A percentile compares a stretch with the other conserved stretches of the same genome.
phyloP scores from a whole-genome alignment of 2,888 invertebrate genomes.

The Strigamia transsilvanica region DNA sequence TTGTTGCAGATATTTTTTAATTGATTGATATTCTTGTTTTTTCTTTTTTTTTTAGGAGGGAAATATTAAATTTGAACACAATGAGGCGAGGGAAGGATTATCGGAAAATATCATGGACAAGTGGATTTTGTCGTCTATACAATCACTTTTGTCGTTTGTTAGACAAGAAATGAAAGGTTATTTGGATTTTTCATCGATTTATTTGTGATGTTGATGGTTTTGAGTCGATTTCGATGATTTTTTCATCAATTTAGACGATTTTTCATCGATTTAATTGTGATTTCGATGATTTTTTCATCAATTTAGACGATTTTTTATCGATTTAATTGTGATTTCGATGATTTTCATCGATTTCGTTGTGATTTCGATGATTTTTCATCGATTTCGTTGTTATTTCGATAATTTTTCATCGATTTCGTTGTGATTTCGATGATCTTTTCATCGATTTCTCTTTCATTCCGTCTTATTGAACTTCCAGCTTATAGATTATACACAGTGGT shows the following conservation, averaged over 20 bases:
- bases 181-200: background rate
- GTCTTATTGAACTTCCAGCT: too few species aligned
- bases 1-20: background rate
- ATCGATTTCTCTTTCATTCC: too few species aligned
- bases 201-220: too few species aligned
- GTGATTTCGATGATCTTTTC: too few species aligned
- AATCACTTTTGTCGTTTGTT: conserved; percentile 87
- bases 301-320: too few species aligned
- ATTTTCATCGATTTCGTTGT: too few species aligned
- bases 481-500: conserved; percentile 96
- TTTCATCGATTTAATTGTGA: too few species aligned
- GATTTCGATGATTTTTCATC: conserved; percentile 28
- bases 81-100: conserved; percentile 60
- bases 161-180: conserved; percentile 83
- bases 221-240: background rate
- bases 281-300: too few species aligned
- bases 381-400: conserved; percentile 53
- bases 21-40: conserved; percentile 69
- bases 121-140: conserved; percentile 97
- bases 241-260: too few species aligned
- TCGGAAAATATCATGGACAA: conserved; percentile 88
- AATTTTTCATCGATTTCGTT: conserved; percentile 15
- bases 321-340: too few species aligned
- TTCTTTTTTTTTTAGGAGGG: conserved; percentile 62
- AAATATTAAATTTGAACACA: conserved; percentile 63